Base-by-base conservation (phyloP, 2,888 invertebrate genomes). In the Scaptomyza cyrtandrae region DNA sequence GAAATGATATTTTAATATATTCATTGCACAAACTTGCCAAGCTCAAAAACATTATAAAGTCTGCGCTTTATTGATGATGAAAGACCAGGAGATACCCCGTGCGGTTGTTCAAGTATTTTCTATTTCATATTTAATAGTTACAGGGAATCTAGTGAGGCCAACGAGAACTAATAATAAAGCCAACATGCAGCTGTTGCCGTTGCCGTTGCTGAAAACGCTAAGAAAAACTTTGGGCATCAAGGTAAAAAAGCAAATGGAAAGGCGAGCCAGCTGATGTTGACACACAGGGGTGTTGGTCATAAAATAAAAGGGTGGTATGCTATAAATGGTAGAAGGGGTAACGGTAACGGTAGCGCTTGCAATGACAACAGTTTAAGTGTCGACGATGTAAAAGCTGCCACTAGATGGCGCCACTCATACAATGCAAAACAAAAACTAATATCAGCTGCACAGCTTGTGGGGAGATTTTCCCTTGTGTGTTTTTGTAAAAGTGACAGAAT, bases 1-100 rank as follows among this genome's bases (percentile, higher is more conserved):
- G 63, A 80, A 84, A 75, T 81, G 71, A 77, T 84, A 74, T 85
- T 75, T 80, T 80, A 77, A 86, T 76, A 74, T 78, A 86, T 88
- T 88, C 78, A 85, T 84, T 71, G 87, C 43, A 24, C 48, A 67
- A 83, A 84, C 59, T 80, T 70, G 48, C 11, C 6, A 53, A 24
- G 14, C 24, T 24, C 14, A 13, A 13, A 13, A 39, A 43, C 49
- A 48, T 9, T 24, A 43, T 48, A 35, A 54, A 45, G 45, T 24
- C 7, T 13, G 31, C 7, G n/a, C 0, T 0, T 4, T 7, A 7
- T 10, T 10, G 35, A 1, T 6, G 11, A 11, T 27, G 10, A 9
- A 6, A n/a, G 4, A 50, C 27, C 14, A 7, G 9, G 1, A 16
- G 11, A 39, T 27, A 52, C 52, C 27, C 27, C 6, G 5, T 50